Conservation (phyloP, 2,888 invertebrate genomes). For the Caenorhabditis sp. region DNA sequence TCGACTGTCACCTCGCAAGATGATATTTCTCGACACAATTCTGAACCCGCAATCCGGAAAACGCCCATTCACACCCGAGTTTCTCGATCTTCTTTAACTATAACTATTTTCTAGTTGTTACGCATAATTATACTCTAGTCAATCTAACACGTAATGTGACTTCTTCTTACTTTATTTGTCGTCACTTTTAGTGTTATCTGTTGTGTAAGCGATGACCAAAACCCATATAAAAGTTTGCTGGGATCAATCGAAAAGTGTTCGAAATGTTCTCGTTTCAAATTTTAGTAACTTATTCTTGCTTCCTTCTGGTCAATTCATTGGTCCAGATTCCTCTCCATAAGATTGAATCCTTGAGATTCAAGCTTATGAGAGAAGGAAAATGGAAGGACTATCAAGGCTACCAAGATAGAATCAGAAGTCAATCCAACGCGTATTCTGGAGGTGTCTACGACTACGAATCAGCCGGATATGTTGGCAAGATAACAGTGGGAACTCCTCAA, state of each 20-base stretch:
- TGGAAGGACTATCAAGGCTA: slow-evolving; percentile 26
- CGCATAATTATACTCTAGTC: slow-evolving; percentile 7
- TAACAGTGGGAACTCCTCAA: slow-evolving; percentile 19
- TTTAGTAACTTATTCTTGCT: not conserved
- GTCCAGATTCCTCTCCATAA: slow-evolving; percentile 21
- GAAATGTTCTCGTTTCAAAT: slow-evolving; percentile 23
- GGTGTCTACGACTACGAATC: slow-evolving; percentile 11
- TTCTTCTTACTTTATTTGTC: slow-evolving; percentile 19
- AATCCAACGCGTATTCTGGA: slow-evolving; percentile 10
- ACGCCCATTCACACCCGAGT: slow-evolving; percentile 27
- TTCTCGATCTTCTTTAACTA: slow-evolving; percentile 36
- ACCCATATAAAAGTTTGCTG: slow-evolving; percentile 25
- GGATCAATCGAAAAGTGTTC: not conserved
- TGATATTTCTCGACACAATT: slow-evolving; percentile 38
- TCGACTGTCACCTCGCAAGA: slow-evolving; percentile 44
- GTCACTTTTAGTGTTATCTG: slow-evolving; percentile 37
- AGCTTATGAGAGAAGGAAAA: slow-evolving; percentile 30
- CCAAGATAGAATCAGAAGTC: slow-evolving; percentile 12
- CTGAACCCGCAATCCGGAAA: slow-evolving; percentile 31
- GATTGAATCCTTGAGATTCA: slow-evolving; percentile 22
- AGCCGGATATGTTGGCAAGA: slow-evolving; percentile 26
- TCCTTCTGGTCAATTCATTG: not conserved
- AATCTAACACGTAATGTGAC: slow-evolving; percentile 11
- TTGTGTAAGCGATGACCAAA: not conserved
- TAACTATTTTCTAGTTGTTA: slow-evolving; percentile 22